Percentiles rank a stretch among this genome's conserved stretches.
These are phyloP conservation scores for Caenorhabditis tropicalis DNA, from an alignment of 1,140 invertebrate genomes.

Conservation along the genomic window DNA sequence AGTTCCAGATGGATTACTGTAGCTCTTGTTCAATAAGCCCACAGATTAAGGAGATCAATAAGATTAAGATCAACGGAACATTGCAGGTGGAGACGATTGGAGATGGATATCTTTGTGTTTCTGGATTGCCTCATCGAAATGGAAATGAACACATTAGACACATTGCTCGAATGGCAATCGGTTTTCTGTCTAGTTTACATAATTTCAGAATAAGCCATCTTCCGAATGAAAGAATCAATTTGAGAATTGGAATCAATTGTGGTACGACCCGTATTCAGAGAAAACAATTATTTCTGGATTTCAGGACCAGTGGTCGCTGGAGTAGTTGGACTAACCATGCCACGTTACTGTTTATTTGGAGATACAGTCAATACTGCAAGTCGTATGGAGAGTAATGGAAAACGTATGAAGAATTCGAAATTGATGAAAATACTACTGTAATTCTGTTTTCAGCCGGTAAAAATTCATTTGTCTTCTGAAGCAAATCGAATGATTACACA, in stretches of 20 bases:
- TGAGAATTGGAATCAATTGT: conserved; percentile 77
- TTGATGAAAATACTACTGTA: neutral
- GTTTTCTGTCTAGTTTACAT: conserved; percentile 76
- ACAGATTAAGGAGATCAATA: neutral
- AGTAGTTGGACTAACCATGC: conserved; percentile 73
- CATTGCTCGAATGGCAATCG: conserved; percentile 74
- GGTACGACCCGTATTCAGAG: conserved; percentile 56
- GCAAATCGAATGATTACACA: conserved; percentile 61
- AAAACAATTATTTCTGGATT: neutral
- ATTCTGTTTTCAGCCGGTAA: conserved; percentile 57
- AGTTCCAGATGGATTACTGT: neutral
- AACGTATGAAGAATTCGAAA: conserved; percentile 60
- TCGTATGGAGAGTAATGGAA: conserved; percentile 80
- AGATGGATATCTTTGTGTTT: conserved; percentile 81
- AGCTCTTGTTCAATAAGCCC: neutral
- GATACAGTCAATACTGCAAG: conserved; percentile 91
- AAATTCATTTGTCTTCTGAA: conserved; percentile 64
- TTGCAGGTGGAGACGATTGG: conserved; percentile 58
- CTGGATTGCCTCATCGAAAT: conserved; percentile 77
- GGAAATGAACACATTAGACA: conserved; percentile 76
- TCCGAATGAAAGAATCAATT: conserved; percentile 83
- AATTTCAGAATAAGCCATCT: conserved; percentile 84
- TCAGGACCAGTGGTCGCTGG: conserved; percentile 58
- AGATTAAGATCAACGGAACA: neutral
- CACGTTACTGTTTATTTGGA: conserved; percentile 78